Base-by-base conservation (phyloP, 1,140 invertebrate species). In the Lordiphosa stackelbergi region DNA sequence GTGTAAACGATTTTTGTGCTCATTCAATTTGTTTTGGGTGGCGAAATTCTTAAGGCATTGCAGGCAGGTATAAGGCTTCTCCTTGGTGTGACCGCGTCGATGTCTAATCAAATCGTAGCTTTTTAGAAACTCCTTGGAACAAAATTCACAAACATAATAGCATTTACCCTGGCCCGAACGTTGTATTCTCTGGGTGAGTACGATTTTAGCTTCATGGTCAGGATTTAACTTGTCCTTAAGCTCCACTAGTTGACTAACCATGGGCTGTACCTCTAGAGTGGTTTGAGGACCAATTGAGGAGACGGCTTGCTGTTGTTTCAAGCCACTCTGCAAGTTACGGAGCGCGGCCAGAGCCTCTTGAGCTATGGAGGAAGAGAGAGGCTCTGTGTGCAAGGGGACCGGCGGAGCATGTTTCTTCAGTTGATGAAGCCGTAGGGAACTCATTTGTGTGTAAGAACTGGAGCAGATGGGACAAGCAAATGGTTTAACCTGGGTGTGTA, bases 111-210 rank as follows among this genome's bases (percentile, higher is more conserved):
- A 41, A 53, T 74, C 58, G 13, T 71, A 69, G 1, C 16, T 13
- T 22, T 68, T 72, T 12, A 36, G 37, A 41, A 78, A 74, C 24
- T 72, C 66, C 19, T 72, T 74, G 11, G 38, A 34, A 40, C 74
- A 78, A 16, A 62, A 74, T 53, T 69, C 68, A 34, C 74, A 78
- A 0, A 65, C 57, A 49, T 70, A 78, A 46, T 42, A 60, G 12
- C 13, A 47, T 16, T 12, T 34, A 2, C 19, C 49, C 10, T 7
- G 12, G 4, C 8, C 4, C 19, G 37, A 24, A 7, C 60, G 53
- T 12, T 37, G 16, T 9, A 53, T 31, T 37, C 28, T 11, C 13
- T 68, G 60, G 6, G 54, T 37, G 11, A 43, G n/a, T 5, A 42
- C 3, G n/a, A 47, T 1, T 10, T 45, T 28, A 4, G 8, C 8